Evolutionary conservation across 2,113 vertebrate species (phyloP).

Genomic region (Aythya baeri): DNA sequence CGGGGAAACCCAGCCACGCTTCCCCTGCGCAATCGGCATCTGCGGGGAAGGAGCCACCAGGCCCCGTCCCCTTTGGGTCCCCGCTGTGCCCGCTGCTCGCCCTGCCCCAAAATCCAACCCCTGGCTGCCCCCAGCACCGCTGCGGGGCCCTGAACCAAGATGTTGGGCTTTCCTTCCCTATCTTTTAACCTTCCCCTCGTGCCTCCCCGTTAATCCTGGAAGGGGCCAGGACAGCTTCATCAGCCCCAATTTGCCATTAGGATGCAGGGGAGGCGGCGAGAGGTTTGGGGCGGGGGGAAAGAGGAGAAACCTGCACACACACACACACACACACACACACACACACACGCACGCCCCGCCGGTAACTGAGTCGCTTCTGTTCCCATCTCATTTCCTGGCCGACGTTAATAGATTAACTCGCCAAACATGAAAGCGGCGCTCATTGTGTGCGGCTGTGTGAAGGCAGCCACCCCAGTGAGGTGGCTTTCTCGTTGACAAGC

Average conservation of each 20-base stretch:
- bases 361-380: accelerated
- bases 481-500: background rate
- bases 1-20: background rate
- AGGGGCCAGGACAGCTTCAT: accelerated
- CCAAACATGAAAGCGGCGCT: accelerated
- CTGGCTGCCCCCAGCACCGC: background rate
- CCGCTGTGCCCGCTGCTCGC: no score
- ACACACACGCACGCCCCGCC: accelerated
- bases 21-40: background rate
- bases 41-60: accelerated
- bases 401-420: background rate
- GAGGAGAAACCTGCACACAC: background rate
- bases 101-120: background rate
- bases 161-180: accelerated
- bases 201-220: accelerated
- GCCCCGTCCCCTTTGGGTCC: background rate
- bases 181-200: accelerated
- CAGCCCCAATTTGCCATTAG: accelerated
- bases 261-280: background rate
- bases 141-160: background rate
- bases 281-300: no score
- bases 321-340: accelerated
- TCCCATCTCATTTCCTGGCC: background rate
- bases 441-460: background rate
- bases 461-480: background rate